Evolutionary conservation across 1,140 invertebrate species (phyloP).

Genomic region (Homalodisca vitripennis): DNA sequence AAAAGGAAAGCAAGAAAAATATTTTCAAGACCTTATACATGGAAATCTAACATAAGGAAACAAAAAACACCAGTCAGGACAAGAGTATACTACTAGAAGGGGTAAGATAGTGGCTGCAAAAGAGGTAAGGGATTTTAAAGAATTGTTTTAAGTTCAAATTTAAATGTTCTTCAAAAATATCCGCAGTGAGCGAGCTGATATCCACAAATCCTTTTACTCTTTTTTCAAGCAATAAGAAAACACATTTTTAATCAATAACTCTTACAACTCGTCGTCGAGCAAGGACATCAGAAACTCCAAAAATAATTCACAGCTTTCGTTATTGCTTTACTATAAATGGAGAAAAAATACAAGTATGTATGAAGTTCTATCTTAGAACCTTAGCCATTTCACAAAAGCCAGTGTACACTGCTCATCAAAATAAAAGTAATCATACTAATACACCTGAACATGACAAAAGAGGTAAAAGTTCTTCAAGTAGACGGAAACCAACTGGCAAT

Average conservation of each 20-base stretch:
- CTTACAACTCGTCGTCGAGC: background rate
- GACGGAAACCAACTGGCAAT: background rate
- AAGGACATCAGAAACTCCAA: background rate
- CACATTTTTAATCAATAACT: conserved; percentile 20
- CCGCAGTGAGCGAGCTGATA: background rate
- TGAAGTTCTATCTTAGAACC: conserved; percentile 4
- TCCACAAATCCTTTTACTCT: background rate
- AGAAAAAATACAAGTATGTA: conserved; percentile 13
- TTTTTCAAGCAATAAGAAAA: conserved; percentile 15
- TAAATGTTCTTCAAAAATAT: background rate
- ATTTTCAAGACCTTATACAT: background rate
- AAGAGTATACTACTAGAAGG: background rate
- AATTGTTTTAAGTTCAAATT: background rate
- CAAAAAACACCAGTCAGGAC: background rate
- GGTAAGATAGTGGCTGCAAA: background rate
- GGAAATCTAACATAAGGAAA: conserved; percentile 10
- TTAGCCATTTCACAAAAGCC: conserved; percentile 11
- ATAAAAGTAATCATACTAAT: background rate
- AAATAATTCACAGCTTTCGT: background rate
- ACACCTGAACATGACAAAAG: conserved; percentile 1
- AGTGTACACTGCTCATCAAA: conserved; percentile 9
- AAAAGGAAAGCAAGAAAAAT: background rate
- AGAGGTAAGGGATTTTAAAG: conserved; percentile 1
- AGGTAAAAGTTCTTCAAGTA: conserved; percentile 13
- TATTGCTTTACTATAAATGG: conserved; percentile 8